Percentiles rank a stretch among this genome's conserved stretches.
Conservation (phyloP, 1,140 invertebrate genomes). For the Drosophila biarmipes region DNA sequence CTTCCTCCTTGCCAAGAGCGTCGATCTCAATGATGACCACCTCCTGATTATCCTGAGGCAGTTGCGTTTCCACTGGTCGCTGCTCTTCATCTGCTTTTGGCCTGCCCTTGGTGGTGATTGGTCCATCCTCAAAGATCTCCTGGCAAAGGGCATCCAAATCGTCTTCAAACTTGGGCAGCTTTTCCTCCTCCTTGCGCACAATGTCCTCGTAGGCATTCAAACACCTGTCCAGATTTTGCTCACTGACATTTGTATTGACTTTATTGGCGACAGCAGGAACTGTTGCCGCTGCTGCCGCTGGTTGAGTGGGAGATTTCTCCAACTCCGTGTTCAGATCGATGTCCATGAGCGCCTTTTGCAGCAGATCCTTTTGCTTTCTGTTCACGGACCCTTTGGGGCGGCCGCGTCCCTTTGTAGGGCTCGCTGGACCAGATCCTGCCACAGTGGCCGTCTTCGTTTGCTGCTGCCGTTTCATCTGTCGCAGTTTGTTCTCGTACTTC, state of each 20-base stretch:
- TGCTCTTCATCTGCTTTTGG: slow-evolving; percentile 6
- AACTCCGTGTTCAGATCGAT: slow-evolving; percentile 62
- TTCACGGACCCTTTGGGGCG: slow-evolving; percentile 6
- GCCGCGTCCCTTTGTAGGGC: slow-evolving; percentile 6
- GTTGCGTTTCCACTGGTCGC: background rate
- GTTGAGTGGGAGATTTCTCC: slow-evolving; percentile 8
- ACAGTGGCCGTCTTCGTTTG: background rate
- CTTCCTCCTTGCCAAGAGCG: slow-evolving; percentile 63
- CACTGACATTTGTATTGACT: slow-evolving; percentile 61
- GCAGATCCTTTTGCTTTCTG: slow-evolving; percentile 51
- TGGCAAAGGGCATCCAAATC: slow-evolving; percentile 61
- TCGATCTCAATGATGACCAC: slow-evolving; percentile 75
- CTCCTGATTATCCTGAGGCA: slow-evolving; percentile 37
- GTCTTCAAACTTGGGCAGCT: slow-evolving; percentile 20
- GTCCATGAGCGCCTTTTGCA: slow-evolving; percentile 73
- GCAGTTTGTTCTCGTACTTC: slow-evolving; percentile 64
- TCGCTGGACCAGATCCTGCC: background rate
- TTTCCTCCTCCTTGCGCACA: slow-evolving; percentile 54
- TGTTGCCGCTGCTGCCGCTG: background rate
- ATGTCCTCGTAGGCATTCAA: slow-evolving; percentile 66
- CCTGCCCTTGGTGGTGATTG: background rate
- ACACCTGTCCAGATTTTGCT: slow-evolving; percentile 55
- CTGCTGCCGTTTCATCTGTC: slow-evolving; percentile 43
- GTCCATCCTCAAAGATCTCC: slow-evolving; percentile 53
- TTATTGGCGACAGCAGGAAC: slow-evolving; percentile 3